Evolutionary conservation across 2,888 invertebrate species (phyloP).

Genomic region (Steinernema scapterisci): DNA sequence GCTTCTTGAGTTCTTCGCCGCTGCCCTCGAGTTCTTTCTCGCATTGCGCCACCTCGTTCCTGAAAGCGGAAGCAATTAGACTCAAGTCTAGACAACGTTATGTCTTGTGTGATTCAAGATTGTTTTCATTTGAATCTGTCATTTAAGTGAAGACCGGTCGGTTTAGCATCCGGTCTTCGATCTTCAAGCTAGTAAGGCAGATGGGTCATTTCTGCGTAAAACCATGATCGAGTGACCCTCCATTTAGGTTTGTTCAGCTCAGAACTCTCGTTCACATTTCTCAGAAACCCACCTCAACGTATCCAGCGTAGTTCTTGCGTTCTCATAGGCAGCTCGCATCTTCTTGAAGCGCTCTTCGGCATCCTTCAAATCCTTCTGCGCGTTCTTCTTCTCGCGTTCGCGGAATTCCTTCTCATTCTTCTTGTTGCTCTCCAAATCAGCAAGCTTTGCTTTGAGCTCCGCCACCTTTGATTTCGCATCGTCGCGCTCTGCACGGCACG

Average conservation of each 20-base stretch:
- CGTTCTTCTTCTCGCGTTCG: constrained; percentile 49
- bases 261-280: constrained; percentile 31
- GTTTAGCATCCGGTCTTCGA: too few relatives aligned
- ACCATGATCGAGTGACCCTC: constrained; percentile 27
- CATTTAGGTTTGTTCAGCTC: too few relatives aligned
- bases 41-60: background rate
- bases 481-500: constrained; percentile 32
- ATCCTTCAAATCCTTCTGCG: constrained; percentile 45
- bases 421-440: constrained; percentile 37
- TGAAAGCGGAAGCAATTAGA: background rate
- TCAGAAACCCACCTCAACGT: constrained; percentile 33
- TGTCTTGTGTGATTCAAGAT: too few relatives aligned
- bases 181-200: too few relatives aligned
- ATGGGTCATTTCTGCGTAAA: too few relatives aligned
- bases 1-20: constrained; percentile 34
- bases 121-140: too few relatives aligned
- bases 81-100: too few relatives aligned
- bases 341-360: constrained; percentile 36
- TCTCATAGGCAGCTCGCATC: constrained; percentile 35
- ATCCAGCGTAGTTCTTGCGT: constrained; percentile 32
- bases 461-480: constrained; percentile 40
- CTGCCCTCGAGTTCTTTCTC: constrained; percentile 35
- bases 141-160: too few relatives aligned
- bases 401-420: constrained; percentile 39
- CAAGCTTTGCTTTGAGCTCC: constrained; percentile 38